Evolutionary conservation across 2,888 invertebrate species (phyloP), one percentile per base, ranked within the genome.

Genomic region (Philonicus albiceps): DNA sequence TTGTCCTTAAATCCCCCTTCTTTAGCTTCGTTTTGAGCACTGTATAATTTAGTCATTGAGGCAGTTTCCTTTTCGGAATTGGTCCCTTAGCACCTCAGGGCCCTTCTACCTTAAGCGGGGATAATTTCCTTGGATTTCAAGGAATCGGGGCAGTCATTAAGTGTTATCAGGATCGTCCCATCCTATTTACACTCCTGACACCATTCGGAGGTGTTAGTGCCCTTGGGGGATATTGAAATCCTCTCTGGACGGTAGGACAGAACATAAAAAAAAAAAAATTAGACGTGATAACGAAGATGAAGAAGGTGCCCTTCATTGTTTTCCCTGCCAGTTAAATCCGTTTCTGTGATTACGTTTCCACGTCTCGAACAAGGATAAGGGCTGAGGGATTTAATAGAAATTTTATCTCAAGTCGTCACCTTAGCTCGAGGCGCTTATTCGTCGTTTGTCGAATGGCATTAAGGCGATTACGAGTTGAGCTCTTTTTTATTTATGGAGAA

Each of bases 321-420:
- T 87, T 87, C 86, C 37, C 72, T 86, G 76, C 76, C 78, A 86
- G 81, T 87, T 87, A 86, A 87, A 86, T 86, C 86, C 86, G 55
- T 84, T 87, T 87, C 87, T 86, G 86, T 87, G 87, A 87, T 87
- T 87, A 87, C 76, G 76, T 76, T 80, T 80, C 31, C 5, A 80
- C 16, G 27, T 53, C 53, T 30, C 27, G 80, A 49, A 30, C 31
- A 49, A 49, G 40, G 40, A 74, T 34, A 76, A 22, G 43, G 8
- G 37, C 22, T n/a, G 30, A 16, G 73, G 55, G 43, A 43, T 43
- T 85, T 85, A 85, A 85, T 85, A 85, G 84, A 85, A 73, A 73
- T 85, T 30, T 85, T 85, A 85, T 85, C 84, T 85, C n/a, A 37
- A 73, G 27, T 85, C 84, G 37, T 73, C 84, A 85, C 84, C 43